Conservation (phyloP, 23 tunicate genomes). For the Ascidia mentula region DNA sequence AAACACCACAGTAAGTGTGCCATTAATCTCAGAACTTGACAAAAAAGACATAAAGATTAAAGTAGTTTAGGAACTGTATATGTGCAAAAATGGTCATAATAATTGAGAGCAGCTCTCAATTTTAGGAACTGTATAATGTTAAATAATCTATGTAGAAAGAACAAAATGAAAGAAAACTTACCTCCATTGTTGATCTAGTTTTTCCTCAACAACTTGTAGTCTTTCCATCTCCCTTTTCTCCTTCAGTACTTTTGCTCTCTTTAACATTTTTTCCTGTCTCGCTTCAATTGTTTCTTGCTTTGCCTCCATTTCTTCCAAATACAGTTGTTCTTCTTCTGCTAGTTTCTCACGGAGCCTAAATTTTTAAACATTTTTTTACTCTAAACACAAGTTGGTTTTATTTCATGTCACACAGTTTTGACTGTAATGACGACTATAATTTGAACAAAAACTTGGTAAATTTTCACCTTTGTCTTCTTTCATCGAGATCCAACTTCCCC, state of each 20-base stretch:
- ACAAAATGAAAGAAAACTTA: constrained; percentile 19
- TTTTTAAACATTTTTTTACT: too few species aligned
- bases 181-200: constrained; percentile 94
- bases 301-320: constrained; percentile 75
- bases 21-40: too few species aligned
- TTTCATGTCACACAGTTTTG: background rate
- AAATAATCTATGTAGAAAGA: too few species aligned
- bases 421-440: background rate
- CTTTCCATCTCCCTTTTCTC: constrained; percentile 87
- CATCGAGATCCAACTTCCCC: constrained; percentile 51
- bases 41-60: too few species aligned
- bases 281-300: constrained; percentile 84
- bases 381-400: background rate
- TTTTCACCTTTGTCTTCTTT: constrained; percentile 62
- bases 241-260: constrained; percentile 77
- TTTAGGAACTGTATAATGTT: too few species aligned
- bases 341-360: constrained; percentile 67
- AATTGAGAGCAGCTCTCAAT: too few species aligned
- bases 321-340: constrained; percentile 63
- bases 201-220: constrained; percentile 64
- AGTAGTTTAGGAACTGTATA: too few species aligned
- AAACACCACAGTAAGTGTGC: too few species aligned
- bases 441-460: background rate
- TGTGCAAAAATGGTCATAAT: too few species aligned
- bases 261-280: constrained; percentile 76